Conservation (phyloP, 2,888 invertebrate species). For the Dorcus parallelipipedus region DNA sequence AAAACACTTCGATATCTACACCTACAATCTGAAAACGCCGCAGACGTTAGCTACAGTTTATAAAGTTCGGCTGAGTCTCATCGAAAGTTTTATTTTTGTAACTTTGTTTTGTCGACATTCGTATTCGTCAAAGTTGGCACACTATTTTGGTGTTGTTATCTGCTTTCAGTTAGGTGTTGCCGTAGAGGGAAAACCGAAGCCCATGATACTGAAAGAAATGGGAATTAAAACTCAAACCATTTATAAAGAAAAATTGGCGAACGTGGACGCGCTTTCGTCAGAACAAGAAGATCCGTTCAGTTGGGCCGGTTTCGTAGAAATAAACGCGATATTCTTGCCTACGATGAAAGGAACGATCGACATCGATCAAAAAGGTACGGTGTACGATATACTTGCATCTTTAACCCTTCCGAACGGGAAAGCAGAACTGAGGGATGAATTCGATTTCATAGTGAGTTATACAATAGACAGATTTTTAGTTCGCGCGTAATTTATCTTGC, state of each 20-base stretch:
- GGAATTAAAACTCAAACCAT: slow-evolving; percentile 42
- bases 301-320: slow-evolving; percentile 55
- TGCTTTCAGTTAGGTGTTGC: slow-evolving; percentile 46
- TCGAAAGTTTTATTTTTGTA: too few relatives aligned
- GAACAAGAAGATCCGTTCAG: slow-evolving; percentile 52
- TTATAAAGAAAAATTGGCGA: slow-evolving; percentile 33
- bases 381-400: slow-evolving; percentile 50
- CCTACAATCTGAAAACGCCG: too few relatives aligned
- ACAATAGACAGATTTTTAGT: slow-evolving; percentile 17
- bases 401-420: slow-evolving; percentile 55
- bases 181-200: slow-evolving; percentile 44
- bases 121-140: background rate
- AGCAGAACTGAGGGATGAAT: slow-evolving; percentile 56
- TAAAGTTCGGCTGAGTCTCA: too few relatives aligned
- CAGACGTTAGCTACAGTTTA: too few relatives aligned
- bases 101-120: too few relatives aligned
- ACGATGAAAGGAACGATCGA: slow-evolving; percentile 56
- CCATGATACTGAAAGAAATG: slow-evolving; percentile 43
- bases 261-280: background rate
- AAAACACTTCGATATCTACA: too few relatives aligned
- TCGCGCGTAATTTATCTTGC: background rate
- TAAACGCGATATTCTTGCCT: slow-evolving; percentile 58
- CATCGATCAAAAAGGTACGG: slow-evolving; percentile 52
- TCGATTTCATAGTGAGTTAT: slow-evolving; percentile 53
- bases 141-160: background rate